phyloP scores from a whole-genome alignment of 53 echinoderm and acorn worm species.

The Paracentrotus lividus region DNA sequence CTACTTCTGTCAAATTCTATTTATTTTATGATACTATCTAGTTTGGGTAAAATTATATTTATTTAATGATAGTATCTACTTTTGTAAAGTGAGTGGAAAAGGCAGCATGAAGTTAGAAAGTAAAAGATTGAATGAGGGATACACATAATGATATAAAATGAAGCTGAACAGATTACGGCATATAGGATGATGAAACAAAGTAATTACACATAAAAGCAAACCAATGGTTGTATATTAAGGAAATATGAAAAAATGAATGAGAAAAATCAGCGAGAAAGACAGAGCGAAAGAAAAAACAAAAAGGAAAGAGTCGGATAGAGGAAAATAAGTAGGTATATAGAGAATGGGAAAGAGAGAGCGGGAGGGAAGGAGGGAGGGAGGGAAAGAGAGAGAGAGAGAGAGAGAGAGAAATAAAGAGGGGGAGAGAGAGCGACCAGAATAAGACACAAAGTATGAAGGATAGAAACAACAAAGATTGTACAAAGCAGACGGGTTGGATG shows the following conservation, averaged over 20 bases:
- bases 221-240: neutral
- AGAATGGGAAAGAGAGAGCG: neutral
- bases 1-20: too few species aligned
- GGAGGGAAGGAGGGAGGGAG: neutral
- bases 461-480: neutral
- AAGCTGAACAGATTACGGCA: neutral
- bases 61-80: neutral
- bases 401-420: neutral
- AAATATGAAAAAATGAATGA: neutral
- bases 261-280: neutral
- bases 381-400: neutral
- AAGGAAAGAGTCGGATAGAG: neutral
- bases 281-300: neutral
- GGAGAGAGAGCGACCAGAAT: neutral
- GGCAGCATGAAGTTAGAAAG: neutral
- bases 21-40: too few species aligned
- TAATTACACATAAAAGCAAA: neutral
- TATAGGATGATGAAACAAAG: neutral
- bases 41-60: neutral
- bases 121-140: neutral
- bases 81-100: neutral
- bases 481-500: neutral
- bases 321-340: neutral
- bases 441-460: neutral
- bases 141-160: too few species aligned